These are phyloP conservation scores for Lethocerus indicus DNA, from an alignment of 1,140 invertebrate species.

Conservation along the genomic window DNA sequence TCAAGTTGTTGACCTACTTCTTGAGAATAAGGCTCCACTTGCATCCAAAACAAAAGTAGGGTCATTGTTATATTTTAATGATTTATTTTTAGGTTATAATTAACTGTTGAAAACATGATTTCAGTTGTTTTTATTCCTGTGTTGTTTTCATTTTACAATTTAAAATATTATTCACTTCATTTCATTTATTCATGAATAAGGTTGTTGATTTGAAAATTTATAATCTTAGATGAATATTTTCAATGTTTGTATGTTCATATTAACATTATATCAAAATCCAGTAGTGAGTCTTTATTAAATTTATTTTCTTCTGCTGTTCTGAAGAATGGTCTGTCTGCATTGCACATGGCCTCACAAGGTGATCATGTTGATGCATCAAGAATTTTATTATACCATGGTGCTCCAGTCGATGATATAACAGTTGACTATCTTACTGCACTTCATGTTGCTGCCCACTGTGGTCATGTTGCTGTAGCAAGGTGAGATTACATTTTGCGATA, in stretches of 20 bases:
- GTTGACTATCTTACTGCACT: conserved; percentile 93
- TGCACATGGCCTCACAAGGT: conserved; percentile 91
- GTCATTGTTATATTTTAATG: too few relatives aligned
- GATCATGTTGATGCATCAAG: conserved; percentile 92
- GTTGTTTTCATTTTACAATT: not conserved
- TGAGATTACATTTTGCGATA: not conserved
- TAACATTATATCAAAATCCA: not conserved
- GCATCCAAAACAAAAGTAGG: conserved; percentile 91
- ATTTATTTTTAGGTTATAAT: not conserved
- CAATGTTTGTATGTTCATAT: not conserved
- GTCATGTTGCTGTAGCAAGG: conserved; percentile 89
- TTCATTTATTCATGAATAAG: not conserved
- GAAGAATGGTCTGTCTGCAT: conserved; percentile 73
- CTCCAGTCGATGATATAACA: conserved; percentile 93
- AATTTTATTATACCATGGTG: conserved; percentile 79
- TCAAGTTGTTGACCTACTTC: conserved; percentile 79
- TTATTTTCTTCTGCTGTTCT: conserved; percentile 20
- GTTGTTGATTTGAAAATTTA: not conserved
- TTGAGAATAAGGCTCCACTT: conserved; percentile 85
- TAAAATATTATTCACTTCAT: not conserved
- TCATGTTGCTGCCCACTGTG: conserved; percentile 90
- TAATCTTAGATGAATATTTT: not conserved
- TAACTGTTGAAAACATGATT: too few relatives aligned
- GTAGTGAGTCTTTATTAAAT: conserved; percentile 3
- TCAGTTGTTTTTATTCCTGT: too few relatives aligned